Conservation (phyloP, 2,888 invertebrate genomes). For the Lasioglossum malachurum region DNA sequence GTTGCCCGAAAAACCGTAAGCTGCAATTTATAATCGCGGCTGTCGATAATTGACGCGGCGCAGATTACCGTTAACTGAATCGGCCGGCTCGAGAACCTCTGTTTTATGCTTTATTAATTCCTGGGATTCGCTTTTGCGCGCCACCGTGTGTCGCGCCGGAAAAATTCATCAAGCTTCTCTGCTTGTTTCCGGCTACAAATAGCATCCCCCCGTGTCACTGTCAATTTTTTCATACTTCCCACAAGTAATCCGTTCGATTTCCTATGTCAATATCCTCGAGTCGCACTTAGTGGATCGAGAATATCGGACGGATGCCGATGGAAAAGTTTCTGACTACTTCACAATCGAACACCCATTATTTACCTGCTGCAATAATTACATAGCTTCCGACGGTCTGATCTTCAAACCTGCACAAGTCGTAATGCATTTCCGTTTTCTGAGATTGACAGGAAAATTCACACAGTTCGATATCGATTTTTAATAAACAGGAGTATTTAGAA, state of each 20-base stretch:
- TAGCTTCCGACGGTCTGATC: not conserved
- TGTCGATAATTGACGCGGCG: conserved; percentile 68
- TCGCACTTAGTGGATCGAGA: not conserved
- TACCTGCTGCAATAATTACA: not conserved
- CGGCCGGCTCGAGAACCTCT: conserved; percentile 31
- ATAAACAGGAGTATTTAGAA: not conserved
- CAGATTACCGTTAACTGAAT: conserved; percentile 61
- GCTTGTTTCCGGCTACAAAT: conserved; percentile 14
- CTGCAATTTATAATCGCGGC: conserved; percentile 66
- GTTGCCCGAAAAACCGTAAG: conserved; percentile 43
- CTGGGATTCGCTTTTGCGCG: conserved; percentile 32
- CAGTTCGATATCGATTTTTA: not conserved
- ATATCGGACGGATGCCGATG: not conserved
- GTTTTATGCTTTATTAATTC: conserved; percentile 63
- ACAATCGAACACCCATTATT: not conserved
- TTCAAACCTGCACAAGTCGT: not conserved
- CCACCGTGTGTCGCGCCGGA: conserved; percentile 4
- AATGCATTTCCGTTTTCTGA: not conserved
- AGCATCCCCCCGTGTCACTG: not conserved
- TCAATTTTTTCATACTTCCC: conserved; percentile 32
- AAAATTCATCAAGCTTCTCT: conserved; percentile 29
- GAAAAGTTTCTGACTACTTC: not conserved
- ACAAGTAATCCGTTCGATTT: not conserved
- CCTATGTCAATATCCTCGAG: not conserved
- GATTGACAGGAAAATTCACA: not conserved